Percentiles rank a stretch among this genome's conserved stretches.
These are phyloP conservation scores for Folsomia candida DNA, from an alignment of 2,888 invertebrate genomes.

Conservation along the genomic window DNA sequence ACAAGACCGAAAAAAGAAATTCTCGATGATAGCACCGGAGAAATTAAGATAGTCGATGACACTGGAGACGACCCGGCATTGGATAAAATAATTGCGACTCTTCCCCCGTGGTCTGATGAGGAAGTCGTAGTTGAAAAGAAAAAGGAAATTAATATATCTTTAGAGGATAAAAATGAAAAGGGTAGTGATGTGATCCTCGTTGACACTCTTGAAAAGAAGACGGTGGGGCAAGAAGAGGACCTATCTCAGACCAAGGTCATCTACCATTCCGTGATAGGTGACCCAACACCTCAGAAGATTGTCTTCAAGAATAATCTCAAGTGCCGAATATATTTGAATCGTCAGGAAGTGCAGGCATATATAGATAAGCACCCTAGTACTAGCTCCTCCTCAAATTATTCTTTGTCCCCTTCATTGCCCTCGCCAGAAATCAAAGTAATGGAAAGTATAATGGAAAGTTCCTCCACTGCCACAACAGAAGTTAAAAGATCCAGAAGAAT, in stretches of 20 bases:
- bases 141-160: neutral
- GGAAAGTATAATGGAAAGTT: no score
- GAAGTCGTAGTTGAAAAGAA: neutral
- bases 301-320: no score
- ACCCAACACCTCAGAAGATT: no score
- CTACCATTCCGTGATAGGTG: neutral
- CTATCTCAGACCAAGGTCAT: neutral
- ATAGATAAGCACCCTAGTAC: neutral
- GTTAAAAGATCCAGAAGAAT: neutral
- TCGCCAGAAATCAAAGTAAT: neutral
- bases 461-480: neutral
- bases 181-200: no score
- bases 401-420: neutral
- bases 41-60: neutral
- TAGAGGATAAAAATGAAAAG: no score
- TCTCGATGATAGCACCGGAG: neutral
- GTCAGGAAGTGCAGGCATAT: neutral
- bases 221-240: no score
- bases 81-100: neutral
- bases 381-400: neutral
- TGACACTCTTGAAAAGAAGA: no score
- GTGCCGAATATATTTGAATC: neutral
- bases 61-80: neutral
- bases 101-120: slow-evolving; percentile 1
- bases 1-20: no score